Evolutionary conservation across 92 coral and sea anemone genomes (phyloP).

Genomic region (Porites divaricata): DNA sequence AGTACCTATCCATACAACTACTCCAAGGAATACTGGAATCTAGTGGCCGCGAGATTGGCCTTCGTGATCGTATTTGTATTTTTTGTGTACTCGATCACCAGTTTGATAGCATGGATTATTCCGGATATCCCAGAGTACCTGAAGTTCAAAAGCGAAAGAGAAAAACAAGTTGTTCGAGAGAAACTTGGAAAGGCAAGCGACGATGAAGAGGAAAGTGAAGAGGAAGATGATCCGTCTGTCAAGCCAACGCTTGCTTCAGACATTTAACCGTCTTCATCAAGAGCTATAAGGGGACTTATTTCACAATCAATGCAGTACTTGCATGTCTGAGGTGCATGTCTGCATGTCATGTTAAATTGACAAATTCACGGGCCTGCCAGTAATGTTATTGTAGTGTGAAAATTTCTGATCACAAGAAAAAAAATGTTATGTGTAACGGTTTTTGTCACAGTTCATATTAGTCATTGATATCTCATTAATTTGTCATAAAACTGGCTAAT

Average conservation of each 20-base stretch:
- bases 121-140: conserved; percentile 82
- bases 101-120: conserved; percentile 75
- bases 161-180: conserved; percentile 66
- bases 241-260: not conserved
- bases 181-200: conserved; percentile 41
- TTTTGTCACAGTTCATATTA: too few relatives aligned
- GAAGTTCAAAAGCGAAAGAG: conserved; percentile 67
- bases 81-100: conserved; percentile 51
- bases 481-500: not conserved
- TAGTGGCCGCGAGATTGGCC: conserved; percentile 83
- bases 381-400: too few relatives aligned
- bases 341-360: too few relatives aligned
- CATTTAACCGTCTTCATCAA: not conserved
- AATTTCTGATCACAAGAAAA: too few relatives aligned
- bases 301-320: too few relatives aligned
- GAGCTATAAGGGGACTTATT: too few relatives aligned
- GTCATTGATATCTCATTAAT: not conserved
- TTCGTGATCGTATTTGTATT: conserved; percentile 86
- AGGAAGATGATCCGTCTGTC: not conserved
- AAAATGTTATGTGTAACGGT: too few relatives aligned
- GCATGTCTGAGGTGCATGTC: too few relatives aligned
- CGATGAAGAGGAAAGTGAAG: conserved; percentile 11
- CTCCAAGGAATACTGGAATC: conserved; percentile 83
- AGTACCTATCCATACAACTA: conserved; percentile 47
- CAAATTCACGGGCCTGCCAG: too few relatives aligned